Base-by-base conservation (phyloP, 2,797 vertebrate genomes). In the Clarias fuscus region DNA sequence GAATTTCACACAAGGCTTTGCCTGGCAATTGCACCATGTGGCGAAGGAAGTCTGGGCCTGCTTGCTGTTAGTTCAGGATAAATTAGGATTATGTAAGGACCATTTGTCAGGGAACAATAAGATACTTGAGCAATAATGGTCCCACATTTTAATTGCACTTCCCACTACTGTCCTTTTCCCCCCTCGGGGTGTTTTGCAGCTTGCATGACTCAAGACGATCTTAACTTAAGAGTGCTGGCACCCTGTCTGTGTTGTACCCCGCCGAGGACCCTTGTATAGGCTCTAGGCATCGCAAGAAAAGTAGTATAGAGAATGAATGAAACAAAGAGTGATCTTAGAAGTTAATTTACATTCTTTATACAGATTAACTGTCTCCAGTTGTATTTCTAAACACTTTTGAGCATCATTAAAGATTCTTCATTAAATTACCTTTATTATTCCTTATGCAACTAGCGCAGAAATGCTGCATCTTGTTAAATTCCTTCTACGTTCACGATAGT, bases 1-100 rank as follows among this genome's bases (percentile, higher is more conserved):
- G 72, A 86, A 86, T 76, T 85, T 85, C 24, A 83, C 61, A 86
- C 40, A 40, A 40, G 27, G 43, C 53, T 80, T 61, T 79, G 59
- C 58, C 58, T 85, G 68, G 72, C 24, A 76, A 17, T 77, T 22
- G 11, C 65, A 64, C 58, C 62, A 27, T 83, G 79, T 64, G 48
- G 53, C 79, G 24, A 5, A 27, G 43, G 72, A 86, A 53, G 72
- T 85, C 82, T 84, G 58, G 70, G 17, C 59, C 53, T 27, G 24
- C 62, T 85, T 85, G 70, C 18, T 64, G 61, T 83, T 30, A 73
- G 73, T 56, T 76, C 15, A 18, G 73, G 48, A 58, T 56, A 76
- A 76, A 76, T 76, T 56, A 20, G 77, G 65, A 22, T 40, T 84
- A 70, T 30, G 73, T 53, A 43, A 82, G 53, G 11, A 3, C 33